Conservation (phyloP, 2,888 invertebrate genomes). For the Agrochola circellaris region DNA sequence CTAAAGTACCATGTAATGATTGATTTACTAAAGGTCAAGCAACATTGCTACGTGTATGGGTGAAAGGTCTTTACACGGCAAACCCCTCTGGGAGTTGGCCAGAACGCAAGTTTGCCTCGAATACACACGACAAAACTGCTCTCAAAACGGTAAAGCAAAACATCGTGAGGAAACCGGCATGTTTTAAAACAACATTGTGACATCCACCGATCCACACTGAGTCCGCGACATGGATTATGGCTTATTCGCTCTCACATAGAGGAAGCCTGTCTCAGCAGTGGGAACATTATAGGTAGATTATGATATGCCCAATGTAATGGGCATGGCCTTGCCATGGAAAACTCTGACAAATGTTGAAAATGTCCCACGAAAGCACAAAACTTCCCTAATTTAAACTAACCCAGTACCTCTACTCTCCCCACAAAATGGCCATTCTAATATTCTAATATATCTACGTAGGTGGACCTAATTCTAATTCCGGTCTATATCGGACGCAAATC, state of each 20-base stretch:
- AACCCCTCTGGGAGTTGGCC: neutral
- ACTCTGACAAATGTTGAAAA: neutral
- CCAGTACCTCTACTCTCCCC: too few species aligned
- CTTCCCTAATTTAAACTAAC: neutral
- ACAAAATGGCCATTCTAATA: neutral
- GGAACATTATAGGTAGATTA: too few species aligned
- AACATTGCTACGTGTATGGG: neutral
- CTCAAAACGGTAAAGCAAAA: neutral
- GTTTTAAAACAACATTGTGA: neutral
- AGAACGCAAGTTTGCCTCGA: neutral
- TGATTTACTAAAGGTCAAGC: slow-evolving; percentile 16
- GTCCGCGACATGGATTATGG: too few species aligned
- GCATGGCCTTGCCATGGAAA: neutral
- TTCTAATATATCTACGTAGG: neutral
- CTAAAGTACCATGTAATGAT: neutral
- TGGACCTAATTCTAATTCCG: slow-evolving; percentile 5
- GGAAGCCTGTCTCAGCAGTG: too few species aligned
- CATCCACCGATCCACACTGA: neutral
- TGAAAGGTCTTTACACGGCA: slow-evolving; percentile 10
- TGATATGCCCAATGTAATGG: too few species aligned
- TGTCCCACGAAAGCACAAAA: neutral
- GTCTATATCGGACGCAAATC: slow-evolving; percentile 22
- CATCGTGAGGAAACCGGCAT: neutral
- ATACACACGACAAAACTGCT: neutral
- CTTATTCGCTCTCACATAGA: neutral